Evolutionary conservation across 2,888 invertebrate species (phyloP).

Genomic region (Orchestes rusci): DNA sequence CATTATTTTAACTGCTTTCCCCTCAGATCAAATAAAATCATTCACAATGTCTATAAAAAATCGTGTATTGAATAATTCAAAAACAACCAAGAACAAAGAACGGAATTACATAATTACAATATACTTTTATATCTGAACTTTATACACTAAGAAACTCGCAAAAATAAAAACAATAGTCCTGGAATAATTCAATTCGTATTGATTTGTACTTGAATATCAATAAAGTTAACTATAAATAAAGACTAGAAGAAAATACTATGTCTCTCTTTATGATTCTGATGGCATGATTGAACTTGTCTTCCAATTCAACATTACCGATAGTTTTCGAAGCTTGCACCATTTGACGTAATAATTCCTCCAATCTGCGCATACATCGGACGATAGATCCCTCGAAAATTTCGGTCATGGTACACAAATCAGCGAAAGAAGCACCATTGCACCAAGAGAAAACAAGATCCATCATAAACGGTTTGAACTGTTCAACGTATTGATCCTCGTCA

Average conservation of each 20-base stretch:
- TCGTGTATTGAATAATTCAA: no score
- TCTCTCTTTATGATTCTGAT: conserved; percentile 91
- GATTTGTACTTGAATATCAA: no score
- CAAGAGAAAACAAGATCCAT: conserved; percentile 97
- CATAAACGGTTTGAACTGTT: conserved; percentile 85
- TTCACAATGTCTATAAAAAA: no score
- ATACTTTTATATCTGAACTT: no score
- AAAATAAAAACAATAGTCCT: no score
- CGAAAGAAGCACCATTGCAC: conserved; percentile 89
- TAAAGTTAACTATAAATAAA: conserved; percentile 82
- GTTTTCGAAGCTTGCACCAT: conserved; percentile 94
- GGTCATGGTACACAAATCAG: conserved; percentile 91
- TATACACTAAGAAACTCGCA: no score
- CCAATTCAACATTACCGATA: conserved; percentile 92
- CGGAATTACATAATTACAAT: no score
- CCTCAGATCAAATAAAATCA: no score
- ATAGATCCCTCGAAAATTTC: conserved; percentile 93
- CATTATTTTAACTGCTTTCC: no score
- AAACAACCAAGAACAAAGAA: no score
- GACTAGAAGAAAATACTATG: conserved; percentile 98
- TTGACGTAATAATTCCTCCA: conserved; percentile 94
- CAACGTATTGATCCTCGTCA: conserved; percentile 86
- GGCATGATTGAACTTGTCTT: conserved; percentile 91
- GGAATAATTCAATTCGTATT: no score
- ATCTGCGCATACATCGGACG: conserved; percentile 86